Conservation (phyloP, 2,113 vertebrate species). For the Mus musculus region GRCm39 chr8:53092501-53093000, state of each 20-base stretch:
- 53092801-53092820: constrained; percentile 43
- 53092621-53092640: not conserved
- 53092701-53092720: not conserved
- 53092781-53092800: not conserved
- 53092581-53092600: not conserved
- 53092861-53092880: constrained; percentile 84
- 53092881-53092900: constrained; percentile 85
- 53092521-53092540: not conserved
- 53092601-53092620: fast-evolving
- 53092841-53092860: constrained; percentile 63
- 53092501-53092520: not conserved
- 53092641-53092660: not conserved
- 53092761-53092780: not conserved
- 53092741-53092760: not conserved
- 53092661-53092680: not conserved
- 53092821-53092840: constrained; percentile 71
- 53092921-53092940: constrained; percentile 88
- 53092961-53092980: constrained; percentile 86
- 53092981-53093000: constrained; percentile 86
- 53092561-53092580: not conserved
- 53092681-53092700: not conserved
- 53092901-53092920: constrained; percentile 84
- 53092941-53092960: constrained; percentile 89
- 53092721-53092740: not conserved
- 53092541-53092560: not conserved